A percentile compares a stretch with the other conserved stretches of the same genome.
Conservation (phyloP, 2,888 invertebrate genomes). For the Drosophila nr. perissopoda region DNA sequence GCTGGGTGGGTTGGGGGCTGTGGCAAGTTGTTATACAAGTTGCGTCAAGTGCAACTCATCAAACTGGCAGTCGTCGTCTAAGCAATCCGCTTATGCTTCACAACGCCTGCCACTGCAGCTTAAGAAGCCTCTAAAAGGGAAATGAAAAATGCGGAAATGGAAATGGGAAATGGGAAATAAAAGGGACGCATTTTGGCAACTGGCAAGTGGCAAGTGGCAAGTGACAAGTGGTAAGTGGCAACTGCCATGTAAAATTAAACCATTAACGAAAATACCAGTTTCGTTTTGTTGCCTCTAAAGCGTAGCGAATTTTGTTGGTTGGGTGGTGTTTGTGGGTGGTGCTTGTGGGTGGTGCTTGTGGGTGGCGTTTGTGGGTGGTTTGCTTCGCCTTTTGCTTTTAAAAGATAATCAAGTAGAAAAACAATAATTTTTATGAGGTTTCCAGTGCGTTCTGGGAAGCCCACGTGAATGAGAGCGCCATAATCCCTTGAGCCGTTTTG, state of each 20-base stretch:
- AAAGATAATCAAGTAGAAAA: constrained; percentile 82
- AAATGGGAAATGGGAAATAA: background rate
- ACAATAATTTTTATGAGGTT: constrained; percentile 82
- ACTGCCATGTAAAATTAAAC: constrained; percentile 71
- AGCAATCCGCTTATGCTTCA: constrained; percentile 68
- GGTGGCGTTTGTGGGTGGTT: background rate
- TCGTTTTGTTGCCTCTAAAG: background rate
- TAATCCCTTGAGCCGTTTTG: constrained; percentile 76
- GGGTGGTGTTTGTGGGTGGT: background rate
- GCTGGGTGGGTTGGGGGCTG: background rate
- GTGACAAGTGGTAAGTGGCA: constrained; percentile 16
- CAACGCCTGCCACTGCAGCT: constrained; percentile 62
- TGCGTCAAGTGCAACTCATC: background rate
- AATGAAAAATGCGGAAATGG: constrained; percentile 1
- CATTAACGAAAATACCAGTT: constrained; percentile 68
- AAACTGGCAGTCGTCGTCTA: constrained; percentile 19
- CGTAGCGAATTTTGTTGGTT: background rate
- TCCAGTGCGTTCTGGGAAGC: constrained; percentile 57
- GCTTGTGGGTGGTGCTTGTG: constrained; percentile 8
- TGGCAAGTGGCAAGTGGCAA: background rate
- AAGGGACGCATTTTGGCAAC: background rate
- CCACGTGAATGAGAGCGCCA: constrained; percentile 36
- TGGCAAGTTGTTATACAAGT: background rate
- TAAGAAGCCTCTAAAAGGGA: constrained; percentile 17
- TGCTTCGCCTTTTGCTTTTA: constrained; percentile 52